These are phyloP conservation scores for Brassicogethes aeneus DNA, from an alignment of 2,888 invertebrate genomes.

Conservation along the genomic window DNA sequence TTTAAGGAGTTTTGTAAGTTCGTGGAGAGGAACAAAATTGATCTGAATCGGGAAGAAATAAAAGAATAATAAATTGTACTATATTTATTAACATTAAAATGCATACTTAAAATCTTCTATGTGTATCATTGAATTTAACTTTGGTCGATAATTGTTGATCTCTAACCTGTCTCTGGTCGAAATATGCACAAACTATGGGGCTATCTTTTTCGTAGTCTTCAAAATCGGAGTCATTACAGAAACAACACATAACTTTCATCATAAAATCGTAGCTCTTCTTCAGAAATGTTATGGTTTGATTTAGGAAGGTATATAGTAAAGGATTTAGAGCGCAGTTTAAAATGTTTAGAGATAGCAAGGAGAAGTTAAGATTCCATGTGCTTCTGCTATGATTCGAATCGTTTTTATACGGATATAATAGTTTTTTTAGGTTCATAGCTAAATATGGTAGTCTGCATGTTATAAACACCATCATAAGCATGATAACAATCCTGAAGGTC, in stretches of 20 bases:
- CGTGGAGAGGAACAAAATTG: slow-evolving; percentile 39
- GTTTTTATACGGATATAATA: slow-evolving; percentile 22
- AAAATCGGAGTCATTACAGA: slow-evolving; percentile 34
- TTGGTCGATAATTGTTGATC: too few species aligned
- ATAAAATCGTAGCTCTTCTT: slow-evolving; percentile 29
- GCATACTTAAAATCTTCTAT: not conserved
- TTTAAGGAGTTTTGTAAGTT: slow-evolving; percentile 44
- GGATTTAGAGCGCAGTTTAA: slow-evolving; percentile 50
- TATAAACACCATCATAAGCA: slow-evolving; percentile 47
- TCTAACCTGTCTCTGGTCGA: not conserved
- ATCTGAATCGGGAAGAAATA: slow-evolving; percentile 4
- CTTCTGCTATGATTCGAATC: slow-evolving; percentile 11
- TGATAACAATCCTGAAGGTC: slow-evolving; percentile 48
- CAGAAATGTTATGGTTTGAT: slow-evolving; percentile 40
- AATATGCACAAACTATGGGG: not conserved
- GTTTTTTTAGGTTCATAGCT: slow-evolving; percentile 29
- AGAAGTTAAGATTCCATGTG: slow-evolving; percentile 43
- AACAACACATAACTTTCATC: slow-evolving; percentile 35
- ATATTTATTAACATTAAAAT: slow-evolving; percentile 1
- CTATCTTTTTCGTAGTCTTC: slow-evolving; percentile 33
- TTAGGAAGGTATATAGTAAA: slow-evolving; percentile 50
- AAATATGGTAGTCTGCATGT: slow-evolving; percentile 43
- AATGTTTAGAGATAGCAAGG: slow-evolving; percentile 45
- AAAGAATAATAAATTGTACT: slow-evolving; percentile 7
- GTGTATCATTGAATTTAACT: too few species aligned